A percentile compares a stretch with the other conserved stretches of the same genome.
Evolutionary conservation across 2,113 vertebrate species (phyloP).

Genomic region (Sturnus vulgaris): DNA sequence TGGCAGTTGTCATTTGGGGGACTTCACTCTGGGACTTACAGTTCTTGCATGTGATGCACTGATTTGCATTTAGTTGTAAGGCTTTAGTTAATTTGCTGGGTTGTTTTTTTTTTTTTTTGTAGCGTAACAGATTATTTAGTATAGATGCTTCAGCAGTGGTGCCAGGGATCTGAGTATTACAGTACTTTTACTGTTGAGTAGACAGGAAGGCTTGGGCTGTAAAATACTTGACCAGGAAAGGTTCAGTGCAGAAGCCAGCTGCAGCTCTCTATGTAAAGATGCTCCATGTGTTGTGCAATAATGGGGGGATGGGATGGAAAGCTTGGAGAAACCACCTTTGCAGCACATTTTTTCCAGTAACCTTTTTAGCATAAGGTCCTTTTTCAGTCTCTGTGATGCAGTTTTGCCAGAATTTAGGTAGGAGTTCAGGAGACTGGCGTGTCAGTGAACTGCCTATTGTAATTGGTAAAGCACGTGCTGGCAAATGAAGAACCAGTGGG

Average conservation of each 20-base stretch:
- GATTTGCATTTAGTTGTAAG: background rate
- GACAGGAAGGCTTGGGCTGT: background rate
- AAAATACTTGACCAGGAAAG: background rate
- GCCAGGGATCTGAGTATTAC: background rate
- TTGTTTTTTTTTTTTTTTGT: background rate
- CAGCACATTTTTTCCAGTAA: background rate
- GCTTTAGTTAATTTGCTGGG: background rate
- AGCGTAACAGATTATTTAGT: background rate
- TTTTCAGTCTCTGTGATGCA: background rate
- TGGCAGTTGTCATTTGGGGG: background rate
- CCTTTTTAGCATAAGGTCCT: background rate
- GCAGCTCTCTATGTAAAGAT: background rate
- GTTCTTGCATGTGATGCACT: accelerated
- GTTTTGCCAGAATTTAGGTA: background rate
- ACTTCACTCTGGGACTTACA: accelerated
- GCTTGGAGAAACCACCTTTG: background rate
- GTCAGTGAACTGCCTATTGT: background rate
- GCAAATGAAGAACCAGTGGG: background rate
- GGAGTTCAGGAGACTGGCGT: accelerated
- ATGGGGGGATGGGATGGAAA: background rate
- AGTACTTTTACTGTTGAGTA: background rate
- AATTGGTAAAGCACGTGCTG: background rate
- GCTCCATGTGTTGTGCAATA: accelerated
- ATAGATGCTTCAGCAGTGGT: background rate
- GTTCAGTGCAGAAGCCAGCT: background rate